Conservation (phyloP, 53 echinoderm and acorn worm species). For the Pentamera pediparva region DNA sequence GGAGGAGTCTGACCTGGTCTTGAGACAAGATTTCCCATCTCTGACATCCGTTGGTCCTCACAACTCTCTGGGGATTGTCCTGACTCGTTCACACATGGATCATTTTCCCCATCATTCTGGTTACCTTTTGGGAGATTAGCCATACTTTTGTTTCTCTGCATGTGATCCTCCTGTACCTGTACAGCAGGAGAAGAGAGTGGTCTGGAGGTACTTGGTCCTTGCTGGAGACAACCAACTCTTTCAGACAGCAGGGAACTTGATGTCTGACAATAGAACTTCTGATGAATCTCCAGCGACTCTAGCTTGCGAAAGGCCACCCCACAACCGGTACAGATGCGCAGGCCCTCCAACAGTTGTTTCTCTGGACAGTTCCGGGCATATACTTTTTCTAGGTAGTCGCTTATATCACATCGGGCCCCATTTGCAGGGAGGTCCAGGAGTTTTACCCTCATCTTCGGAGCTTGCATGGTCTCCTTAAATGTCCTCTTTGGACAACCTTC, state of each 20-base stretch:
- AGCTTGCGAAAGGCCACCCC: conserved; percentile 58
- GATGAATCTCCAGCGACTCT: conserved; percentile 57
- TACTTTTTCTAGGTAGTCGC: not conserved
- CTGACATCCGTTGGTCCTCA: no score
- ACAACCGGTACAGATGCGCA: conserved; percentile 41
- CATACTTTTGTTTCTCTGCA: no score
- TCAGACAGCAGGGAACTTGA: not conserved
- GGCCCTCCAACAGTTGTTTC: not conserved
- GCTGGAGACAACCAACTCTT: not conserved
- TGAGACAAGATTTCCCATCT: no score
- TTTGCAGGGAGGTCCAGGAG: not conserved
- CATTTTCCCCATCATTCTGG: not conserved
- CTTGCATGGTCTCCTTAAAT: not conserved
- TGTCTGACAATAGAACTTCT: conserved; percentile 56
- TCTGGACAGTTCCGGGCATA: not conserved
- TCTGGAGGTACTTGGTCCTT: no score
- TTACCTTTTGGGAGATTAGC: no score
- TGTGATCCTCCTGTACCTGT: no score
- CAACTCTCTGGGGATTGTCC: no score
- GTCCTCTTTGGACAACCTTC: not conserved
- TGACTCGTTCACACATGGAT: not conserved
- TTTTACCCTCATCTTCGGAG: not conserved
- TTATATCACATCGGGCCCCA: not conserved
- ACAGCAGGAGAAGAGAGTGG: no score
- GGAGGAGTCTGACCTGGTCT: no score